Percentiles rank a stretch among this genome's conserved stretches.
Conservation (phyloP, 92 coral and sea anemone species). For the Diadumene lineata region DNA sequence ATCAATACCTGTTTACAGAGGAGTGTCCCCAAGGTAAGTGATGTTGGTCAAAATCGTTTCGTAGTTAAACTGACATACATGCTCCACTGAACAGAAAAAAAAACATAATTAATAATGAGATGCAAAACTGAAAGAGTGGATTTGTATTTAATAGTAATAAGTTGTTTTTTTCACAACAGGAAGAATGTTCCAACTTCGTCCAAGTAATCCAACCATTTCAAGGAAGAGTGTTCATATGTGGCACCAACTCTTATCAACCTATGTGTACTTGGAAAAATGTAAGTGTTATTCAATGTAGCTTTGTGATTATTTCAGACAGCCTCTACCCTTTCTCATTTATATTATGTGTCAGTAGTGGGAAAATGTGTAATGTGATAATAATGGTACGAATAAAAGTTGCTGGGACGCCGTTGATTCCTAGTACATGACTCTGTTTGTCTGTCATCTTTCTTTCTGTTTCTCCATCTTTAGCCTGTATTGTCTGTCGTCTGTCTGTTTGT, state of each 20-base stretch:
- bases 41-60: background rate
- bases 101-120: no score
- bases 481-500: background rate
- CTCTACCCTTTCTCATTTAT: no score
- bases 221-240: constrained; percentile 67
- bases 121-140: no score
- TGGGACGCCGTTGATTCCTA: no score
- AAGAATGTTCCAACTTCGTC: constrained; percentile 68
- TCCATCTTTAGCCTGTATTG: background rate
- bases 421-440: background rate
- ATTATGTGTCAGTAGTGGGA: no score
- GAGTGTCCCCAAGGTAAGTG: background rate
- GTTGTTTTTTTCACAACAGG: no score
- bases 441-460: background rate
- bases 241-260: constrained; percentile 57
- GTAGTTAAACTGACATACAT: no score
- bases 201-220: constrained; percentile 51
- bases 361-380: no score
- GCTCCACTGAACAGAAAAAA: no score
- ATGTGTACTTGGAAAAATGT: constrained; percentile 84
- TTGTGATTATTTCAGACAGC: background rate
- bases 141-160: no score
- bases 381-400: no score
- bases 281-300: constrained; percentile 7
- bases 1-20: background rate